Evolutionary conservation across 1,140 invertebrate genomes (phyloP).

Genomic region (Cardiocondyla obscurior): DNA sequence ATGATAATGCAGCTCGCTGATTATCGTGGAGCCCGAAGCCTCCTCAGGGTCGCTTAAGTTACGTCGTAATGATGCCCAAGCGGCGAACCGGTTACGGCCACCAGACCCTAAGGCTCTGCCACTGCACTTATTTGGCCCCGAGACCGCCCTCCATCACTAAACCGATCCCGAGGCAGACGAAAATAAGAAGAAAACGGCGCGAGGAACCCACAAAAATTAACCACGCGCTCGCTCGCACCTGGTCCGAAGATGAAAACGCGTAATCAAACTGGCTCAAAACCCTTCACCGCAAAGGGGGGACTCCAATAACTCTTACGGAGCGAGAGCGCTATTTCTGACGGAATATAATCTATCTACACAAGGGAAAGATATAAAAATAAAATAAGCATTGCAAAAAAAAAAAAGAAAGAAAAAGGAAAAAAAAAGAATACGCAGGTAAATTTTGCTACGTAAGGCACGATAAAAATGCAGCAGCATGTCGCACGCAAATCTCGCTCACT

Average conservation of each 20-base stretch:
- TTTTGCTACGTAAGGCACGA: background rate
- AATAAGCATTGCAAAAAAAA: background rate
- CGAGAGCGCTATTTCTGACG: background rate
- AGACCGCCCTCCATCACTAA: constrained; percentile 53
- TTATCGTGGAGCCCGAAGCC: constrained; percentile 56
- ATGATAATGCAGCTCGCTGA: constrained; percentile 60
- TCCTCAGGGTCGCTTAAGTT: constrained; percentile 62
- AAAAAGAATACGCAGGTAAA: background rate
- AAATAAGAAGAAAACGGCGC: constrained; percentile 24
- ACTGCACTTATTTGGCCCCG: constrained; percentile 71
- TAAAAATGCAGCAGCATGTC: background rate
- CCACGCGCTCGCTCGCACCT: constrained; percentile 62
- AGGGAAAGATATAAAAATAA: background rate
- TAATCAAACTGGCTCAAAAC: constrained; percentile 14
- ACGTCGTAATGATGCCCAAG: constrained; percentile 65
- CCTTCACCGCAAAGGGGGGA: background rate
- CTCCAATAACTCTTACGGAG: background rate
- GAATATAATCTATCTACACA: background rate
- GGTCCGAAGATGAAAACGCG: constrained; percentile 62
- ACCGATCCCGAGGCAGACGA: constrained; percentile 60
- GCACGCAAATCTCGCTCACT: background rate
- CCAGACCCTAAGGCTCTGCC: constrained; percentile 60
- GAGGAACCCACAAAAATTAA: constrained; percentile 66
- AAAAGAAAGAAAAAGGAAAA: background rate
- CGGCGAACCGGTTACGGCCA: constrained; percentile 67